Conservation (phyloP, 2,888 invertebrate species). For the Luperina testacea region DNA sequence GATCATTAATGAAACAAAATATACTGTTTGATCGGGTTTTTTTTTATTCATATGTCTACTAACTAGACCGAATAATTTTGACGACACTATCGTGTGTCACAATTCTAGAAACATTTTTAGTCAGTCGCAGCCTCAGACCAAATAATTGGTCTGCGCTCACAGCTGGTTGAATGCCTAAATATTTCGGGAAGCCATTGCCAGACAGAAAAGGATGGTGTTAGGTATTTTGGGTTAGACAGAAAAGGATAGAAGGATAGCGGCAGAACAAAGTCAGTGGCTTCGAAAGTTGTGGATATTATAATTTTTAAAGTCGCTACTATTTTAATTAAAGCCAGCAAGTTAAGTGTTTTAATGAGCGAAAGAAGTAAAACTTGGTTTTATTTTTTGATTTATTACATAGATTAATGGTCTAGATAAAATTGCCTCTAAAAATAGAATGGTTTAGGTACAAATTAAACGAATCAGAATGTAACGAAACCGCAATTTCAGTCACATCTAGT, state of each 20-base stretch:
- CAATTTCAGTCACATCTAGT: neutral
- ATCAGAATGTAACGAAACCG: neutral
- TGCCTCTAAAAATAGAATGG: constrained; percentile 3
- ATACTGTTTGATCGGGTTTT: constrained; percentile 1
- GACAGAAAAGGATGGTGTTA: constrained; percentile 49
- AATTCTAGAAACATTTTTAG: constrained; percentile 55
- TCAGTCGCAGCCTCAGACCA: constrained; percentile 10
- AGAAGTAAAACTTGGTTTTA: neutral
- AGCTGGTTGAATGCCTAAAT: constrained; percentile 41
- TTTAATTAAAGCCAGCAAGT: constrained; percentile 21
- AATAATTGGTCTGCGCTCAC: neutral
- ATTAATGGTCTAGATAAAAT: constrained; percentile 26
- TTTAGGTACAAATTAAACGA: neutral
- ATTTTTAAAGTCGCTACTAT: constrained; percentile 11
- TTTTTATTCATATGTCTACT: constrained; percentile 10
- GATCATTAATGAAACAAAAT: constrained; percentile 10
- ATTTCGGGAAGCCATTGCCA: constrained; percentile 52
- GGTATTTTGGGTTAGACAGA: neutral
- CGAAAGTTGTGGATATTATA: constrained; percentile 8
- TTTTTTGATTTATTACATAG: constrained; percentile 27
- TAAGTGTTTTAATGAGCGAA: constrained; percentile 42
- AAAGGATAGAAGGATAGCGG: constrained; percentile 21
- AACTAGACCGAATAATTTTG: constrained; percentile 45
- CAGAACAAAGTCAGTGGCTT: constrained; percentile 19
- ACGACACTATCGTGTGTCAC: constrained; percentile 33